Evolutionary conservation across 1,140 invertebrate species (phyloP), one percentile per base, ranked within the genome.

Genomic region (Parapsyche elsis): DNA sequence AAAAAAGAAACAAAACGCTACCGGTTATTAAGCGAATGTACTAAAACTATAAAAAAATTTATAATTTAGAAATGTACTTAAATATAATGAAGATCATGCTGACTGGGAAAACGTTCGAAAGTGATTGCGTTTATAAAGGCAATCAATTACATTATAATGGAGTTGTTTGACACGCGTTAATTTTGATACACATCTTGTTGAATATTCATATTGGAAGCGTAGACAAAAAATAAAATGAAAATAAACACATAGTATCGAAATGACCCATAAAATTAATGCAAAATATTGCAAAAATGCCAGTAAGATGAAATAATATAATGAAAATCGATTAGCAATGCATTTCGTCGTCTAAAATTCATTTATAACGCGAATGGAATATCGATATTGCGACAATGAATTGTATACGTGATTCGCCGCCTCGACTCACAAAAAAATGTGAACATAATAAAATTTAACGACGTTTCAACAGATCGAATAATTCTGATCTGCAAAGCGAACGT

Each of bases 61-160:
- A 38, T 38, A 38, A 38, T 4, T 38, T 38, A 38, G 30, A 38
- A 38, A 38, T 38, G 30, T 7, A 38, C 30, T 7, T n/a, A 38
- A 4, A 38, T 38, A 7, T 38, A 38, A 38, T 7, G 30, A 38
- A 4, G 30, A 38, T 38, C 21, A 19, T 61, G 16, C 16, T 61
- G 57, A 21, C 57, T 19, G 16, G 16, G 57, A 61, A 61, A 61
- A 61, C 10, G 57, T 19, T 61, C n/a, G 57, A 61, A 61, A 61
- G 57, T 61, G 57, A 61, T 61, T 7, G 57, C 19, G 16, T 9
- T 7, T 9, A 21, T 61, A 61, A 61, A 19, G 9, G 16, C 21
- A 21, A 61, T 19, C 57, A 12, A 57, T 57, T 57, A 57, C 16
- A 21, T 21, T n/a, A 9, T 61, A 9, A n/a, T 61, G 19, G 21